Evolutionary conservation across 2,113 vertebrate species (phyloP), one percentile per base, ranked within the genome.

Genomic region (Phocoena phocoena): DNA sequence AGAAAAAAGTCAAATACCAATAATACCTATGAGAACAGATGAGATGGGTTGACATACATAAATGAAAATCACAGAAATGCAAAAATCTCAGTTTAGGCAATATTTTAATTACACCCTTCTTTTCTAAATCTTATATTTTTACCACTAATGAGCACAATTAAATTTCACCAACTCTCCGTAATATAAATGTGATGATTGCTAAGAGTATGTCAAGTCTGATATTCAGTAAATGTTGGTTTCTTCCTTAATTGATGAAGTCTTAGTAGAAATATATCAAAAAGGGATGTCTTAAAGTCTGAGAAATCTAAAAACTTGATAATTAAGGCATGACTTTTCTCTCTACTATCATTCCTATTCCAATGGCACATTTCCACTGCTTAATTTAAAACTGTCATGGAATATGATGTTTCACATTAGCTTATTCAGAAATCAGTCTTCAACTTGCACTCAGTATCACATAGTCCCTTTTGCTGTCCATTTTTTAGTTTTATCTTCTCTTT

Each of bases 61-160:
- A 95, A 55, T 47, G 25, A 93, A 91, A 89, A 5, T 63, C 82
- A 93, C 4, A 85, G 47, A 95, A 83, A 92, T 18, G 47, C 65
- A 88, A 79, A 91, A 88, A 77, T 95, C 25, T 62, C 41, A 71
- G 41, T 74, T 85, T 60, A 85, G 14, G 36, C 12, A 63, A 26
- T 58, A 81, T 73, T 95, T 98, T 89, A 88, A 96, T 68, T 88
- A 74, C 44, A 63, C 7, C 6, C 25, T 67, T 90, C n/a, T 44
- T 76, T 91, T 77, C 18, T 38, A 79, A 84, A 88, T 85, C 50
- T 92, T 95, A 20, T 17, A 76, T 14, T 80, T 77, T 67, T 76
- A 90, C 5, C 60, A 70, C 41, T 73, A 77, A 58, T 33, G n/a
- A 77, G 11, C 21, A 76, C 33, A 95, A 83, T 47, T 82, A 62